Conservation (phyloP, 2,888 invertebrate genomes). For the Hypolimnas misippus region DNA sequence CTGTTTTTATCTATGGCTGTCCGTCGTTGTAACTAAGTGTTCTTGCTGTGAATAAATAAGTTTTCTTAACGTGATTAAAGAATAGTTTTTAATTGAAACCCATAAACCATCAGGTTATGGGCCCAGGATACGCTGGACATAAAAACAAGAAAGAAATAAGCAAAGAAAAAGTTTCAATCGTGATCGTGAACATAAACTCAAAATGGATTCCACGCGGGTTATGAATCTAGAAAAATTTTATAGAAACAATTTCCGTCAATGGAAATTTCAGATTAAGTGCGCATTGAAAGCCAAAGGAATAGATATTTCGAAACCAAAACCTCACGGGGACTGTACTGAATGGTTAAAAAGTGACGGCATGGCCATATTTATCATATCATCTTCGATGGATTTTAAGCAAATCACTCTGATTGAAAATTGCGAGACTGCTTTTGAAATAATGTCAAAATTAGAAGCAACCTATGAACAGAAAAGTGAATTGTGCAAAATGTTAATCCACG, state of each 20-base stretch:
- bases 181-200: conserved; percentile 2
- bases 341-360: conserved; percentile 41
- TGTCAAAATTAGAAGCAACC: conserved; percentile 42
- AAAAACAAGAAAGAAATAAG: neutral
- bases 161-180: neutral
- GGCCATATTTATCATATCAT: conserved; percentile 39
- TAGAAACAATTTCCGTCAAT: conserved; percentile 42
- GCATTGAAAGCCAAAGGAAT: conserved; percentile 42
- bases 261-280: conserved; percentile 47
- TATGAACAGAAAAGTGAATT: conserved; percentile 42
- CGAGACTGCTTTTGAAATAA: conserved; percentile 41
- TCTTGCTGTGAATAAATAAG: neutral
- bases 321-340: neutral
- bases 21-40: neutral
- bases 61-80: neutral
- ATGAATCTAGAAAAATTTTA: conserved; percentile 31
- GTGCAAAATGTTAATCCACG: conserved; percentile 42
- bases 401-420: conserved; percentile 44
- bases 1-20: too few species aligned
- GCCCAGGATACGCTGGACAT: conserved; percentile 2
- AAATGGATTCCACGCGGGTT: conserved; percentile 24
- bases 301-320: conserved; percentile 25
- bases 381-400: conserved; percentile 42
- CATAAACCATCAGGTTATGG: conserved; percentile 1
- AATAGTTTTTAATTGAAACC: neutral